Percentiles rank a stretch among this genome's conserved stretches.
phyloP scores from a whole-genome alignment of 2,797 vertebrate genomes.

The Centroberyx gerrardi region DNA sequence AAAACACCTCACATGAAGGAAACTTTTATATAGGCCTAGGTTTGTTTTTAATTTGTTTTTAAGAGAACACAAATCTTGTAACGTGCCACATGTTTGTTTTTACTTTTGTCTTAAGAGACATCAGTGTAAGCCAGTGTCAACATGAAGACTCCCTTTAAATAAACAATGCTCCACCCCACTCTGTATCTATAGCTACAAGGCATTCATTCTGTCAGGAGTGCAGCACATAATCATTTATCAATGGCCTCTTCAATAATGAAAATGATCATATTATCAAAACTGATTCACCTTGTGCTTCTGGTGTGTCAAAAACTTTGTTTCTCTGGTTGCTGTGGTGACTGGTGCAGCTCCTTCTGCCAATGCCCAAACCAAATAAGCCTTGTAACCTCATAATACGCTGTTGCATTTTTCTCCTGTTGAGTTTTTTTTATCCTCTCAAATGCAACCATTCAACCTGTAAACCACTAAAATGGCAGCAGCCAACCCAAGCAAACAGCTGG shows the following conservation, averaged over 20 bases:
- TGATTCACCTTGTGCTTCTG: slow-evolving; percentile 31
- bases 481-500: slow-evolving; percentile 5
- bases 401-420: too few relatives aligned
- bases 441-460: background rate
- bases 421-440: background rate
- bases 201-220: slow-evolving; percentile 16
- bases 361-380: too few relatives aligned
- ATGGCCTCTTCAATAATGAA: slow-evolving; percentile 16
- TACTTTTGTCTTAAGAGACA: background rate
- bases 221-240: slow-evolving; percentile 39
- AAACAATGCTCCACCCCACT: slow-evolving; percentile 23
- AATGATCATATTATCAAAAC: slow-evolving; percentile 49
- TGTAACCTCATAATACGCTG: too few relatives aligned
- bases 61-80: background rate
- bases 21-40: background rate
- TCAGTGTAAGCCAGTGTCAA: slow-evolving; percentile 2
- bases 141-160: slow-evolving; percentile 14
- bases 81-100: background rate
- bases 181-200: slow-evolving; percentile 16
- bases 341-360: background rate
- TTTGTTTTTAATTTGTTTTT: background rate
- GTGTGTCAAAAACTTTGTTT: slow-evolving; percentile 21
- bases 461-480: background rate
- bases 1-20: too few relatives aligned
- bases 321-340: slow-evolving; percentile 31